Evolutionary conservation across 1,140 invertebrate species (phyloP).

Genomic region (Bombus sibiricus): DNA sequence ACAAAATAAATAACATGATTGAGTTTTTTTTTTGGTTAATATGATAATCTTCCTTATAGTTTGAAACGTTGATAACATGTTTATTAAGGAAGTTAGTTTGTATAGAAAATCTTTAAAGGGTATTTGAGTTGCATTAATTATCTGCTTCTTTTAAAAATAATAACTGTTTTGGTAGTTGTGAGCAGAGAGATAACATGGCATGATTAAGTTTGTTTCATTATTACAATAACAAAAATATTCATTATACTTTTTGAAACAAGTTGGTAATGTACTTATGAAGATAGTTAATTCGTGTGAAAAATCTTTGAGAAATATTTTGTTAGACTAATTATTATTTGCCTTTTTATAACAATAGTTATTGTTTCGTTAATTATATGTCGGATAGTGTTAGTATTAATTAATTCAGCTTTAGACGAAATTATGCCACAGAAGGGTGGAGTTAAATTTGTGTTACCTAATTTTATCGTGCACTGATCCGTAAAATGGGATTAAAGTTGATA

Average conservation of each 20-base stretch:
- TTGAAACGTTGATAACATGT: too few species aligned
- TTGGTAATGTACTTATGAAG: background rate
- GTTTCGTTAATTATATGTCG: background rate
- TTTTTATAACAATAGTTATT: background rate
- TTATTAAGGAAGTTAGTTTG: background rate
- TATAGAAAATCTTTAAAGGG: too few species aligned
- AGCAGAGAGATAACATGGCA: too few species aligned
- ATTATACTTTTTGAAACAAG: too few species aligned
- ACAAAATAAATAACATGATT: background rate
- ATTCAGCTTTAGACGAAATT: background rate
- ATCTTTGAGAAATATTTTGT: background rate
- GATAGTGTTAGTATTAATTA: background rate
- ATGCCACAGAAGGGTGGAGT: background rate
- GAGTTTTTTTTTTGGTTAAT: background rate
- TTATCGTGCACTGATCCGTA: background rate
- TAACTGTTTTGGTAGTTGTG: too few species aligned
- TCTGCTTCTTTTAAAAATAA: too few species aligned
- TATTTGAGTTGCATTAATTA: too few species aligned
- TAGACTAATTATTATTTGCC: background rate
- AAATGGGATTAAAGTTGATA: background rate
- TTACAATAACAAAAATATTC: too few species aligned
- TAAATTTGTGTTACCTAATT: background rate
- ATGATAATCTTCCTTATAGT: too few species aligned
- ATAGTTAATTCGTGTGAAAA: background rate
- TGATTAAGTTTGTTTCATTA: too few species aligned